A percentile compares a stretch with the other conserved stretches of the same genome.
Conservation (phyloP, 1,140 invertebrate genomes). For the Oryzaephilus surinamensis region DNA sequence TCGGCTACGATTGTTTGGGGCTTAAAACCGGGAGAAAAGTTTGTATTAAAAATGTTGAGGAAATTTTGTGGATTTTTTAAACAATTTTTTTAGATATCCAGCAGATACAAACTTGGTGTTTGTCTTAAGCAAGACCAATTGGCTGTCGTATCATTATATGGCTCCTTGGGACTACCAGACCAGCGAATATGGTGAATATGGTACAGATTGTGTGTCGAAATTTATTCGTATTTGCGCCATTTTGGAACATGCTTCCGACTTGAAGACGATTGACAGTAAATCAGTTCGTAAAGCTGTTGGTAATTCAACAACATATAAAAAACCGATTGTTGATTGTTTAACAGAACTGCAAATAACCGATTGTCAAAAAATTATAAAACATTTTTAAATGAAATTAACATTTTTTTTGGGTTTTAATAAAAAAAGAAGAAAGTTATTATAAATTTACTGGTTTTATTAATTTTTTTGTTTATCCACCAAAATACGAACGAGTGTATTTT, state of each 20-base stretch:
- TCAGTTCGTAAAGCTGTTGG: constrained; percentile 50
- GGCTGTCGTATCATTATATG: constrained; percentile 69
- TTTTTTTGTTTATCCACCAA: too few species aligned
- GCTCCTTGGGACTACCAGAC: constrained; percentile 65
- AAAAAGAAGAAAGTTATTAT: too few species aligned
- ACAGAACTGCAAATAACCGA: constrained; percentile 26
- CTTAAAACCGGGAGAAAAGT: constrained; percentile 57
- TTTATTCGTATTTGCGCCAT: constrained; percentile 57
- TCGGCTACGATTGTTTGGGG: constrained; percentile 61
- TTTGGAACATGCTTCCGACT: constrained; percentile 46
- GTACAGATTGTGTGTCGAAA: constrained; percentile 48
- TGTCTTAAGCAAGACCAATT: constrained; percentile 57
- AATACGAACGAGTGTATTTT: too few species aligned
- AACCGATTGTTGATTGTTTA: constrained; percentile 43
- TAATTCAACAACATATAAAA: constrained; percentile 40
- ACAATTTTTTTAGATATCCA: constrained; percentile 45
- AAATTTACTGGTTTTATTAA: too few species aligned
- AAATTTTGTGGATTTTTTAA: background rate
- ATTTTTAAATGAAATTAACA: background rate
- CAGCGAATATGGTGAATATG: constrained; percentile 65
- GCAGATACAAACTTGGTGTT: constrained; percentile 62
- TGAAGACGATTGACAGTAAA: constrained; percentile 51
- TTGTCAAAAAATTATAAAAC: background rate
- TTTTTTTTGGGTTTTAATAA: too few species aligned
- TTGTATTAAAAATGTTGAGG: constrained; percentile 38